phyloP scores from a whole-genome alignment of 2,113 vertebrate genomes.

The Triplophysa dalaica region DNA sequence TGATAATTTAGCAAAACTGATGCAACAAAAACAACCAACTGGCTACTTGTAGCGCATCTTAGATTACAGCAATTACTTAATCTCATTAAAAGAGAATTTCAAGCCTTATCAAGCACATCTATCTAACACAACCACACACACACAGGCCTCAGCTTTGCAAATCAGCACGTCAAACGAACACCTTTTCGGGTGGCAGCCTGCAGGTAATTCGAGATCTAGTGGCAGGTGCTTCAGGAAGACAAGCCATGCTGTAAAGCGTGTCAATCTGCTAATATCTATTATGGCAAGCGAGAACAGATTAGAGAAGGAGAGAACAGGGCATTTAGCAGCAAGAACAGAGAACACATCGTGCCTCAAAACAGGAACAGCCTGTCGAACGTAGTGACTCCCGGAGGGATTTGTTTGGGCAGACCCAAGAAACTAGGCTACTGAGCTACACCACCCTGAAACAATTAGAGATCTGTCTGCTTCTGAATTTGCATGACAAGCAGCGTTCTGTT shows the following conservation, averaged over 20 bases:
- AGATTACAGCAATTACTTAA: conserved; percentile 32
- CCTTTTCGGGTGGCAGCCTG: conserved; percentile 42
- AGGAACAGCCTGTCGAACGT: conserved; percentile 35
- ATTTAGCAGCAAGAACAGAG: conserved; percentile 34
- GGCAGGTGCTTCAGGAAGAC: conserved; percentile 49
- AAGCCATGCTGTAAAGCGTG: conserved; percentile 44
- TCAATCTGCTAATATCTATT: conserved; percentile 51
- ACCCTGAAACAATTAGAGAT: conserved; percentile 50
- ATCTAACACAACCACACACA: conserved; percentile 5
- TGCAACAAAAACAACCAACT: background rate
- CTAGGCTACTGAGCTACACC: conserved; percentile 36
- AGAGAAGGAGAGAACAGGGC: conserved; percentile 40
- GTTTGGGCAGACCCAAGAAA: conserved; percentile 33
- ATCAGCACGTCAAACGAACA: conserved; percentile 31
- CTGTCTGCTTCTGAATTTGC: conserved; percentile 52
- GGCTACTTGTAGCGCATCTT: background rate
- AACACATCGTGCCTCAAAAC: conserved; percentile 36
- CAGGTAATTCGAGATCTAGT: conserved; percentile 51
- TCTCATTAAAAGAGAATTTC: conserved; percentile 44
- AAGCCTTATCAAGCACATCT: conserved; percentile 38
- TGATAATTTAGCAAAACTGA: background rate
- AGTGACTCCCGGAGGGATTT: conserved; percentile 39
- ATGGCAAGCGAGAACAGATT: conserved; percentile 31
- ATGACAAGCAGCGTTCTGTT: conserved; percentile 50
- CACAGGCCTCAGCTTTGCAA: conserved; percentile 37